Evolutionary conservation across 2,888 invertebrate species (phyloP), one percentile per base, ranked within the genome.

Genomic region (Mimachlamys varia): DNA sequence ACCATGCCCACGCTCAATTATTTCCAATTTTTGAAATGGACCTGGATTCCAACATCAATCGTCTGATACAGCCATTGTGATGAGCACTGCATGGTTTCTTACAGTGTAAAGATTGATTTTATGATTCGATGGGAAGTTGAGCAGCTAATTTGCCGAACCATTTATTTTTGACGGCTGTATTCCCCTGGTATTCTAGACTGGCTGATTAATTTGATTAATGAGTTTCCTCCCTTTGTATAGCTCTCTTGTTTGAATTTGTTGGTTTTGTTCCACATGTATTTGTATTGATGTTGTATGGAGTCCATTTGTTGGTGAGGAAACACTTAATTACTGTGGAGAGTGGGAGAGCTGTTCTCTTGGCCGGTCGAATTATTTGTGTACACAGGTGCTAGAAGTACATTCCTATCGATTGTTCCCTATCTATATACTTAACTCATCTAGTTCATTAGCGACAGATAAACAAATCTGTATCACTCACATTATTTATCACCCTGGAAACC

Each of bases 221-320:
- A 76, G 76, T 76, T 76, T 22, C 17, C 76, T 76, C 76, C 76
- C 76, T 76, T 76, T 76, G 76, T 13, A 76, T 13, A 76, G 76
- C 76, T 76, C 76, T 76, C 76, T 76, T 76, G 76, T 76, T 33
- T 76, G 76, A 76, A 76, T 76, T 76, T 76, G 76, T 76, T 76
- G 76, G 15, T 76, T 76, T 76, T 76, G 76, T 76, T 33, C 7
- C 27, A 62, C 62, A 62, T 62, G 62, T 7, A 33, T 76, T 76
- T 76, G 76, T 76, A 76, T 76, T 76, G 76, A 76, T 33, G 76
- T 27, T 76, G 76, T 27, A 22, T 33, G 76, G 76, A 33, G 76
- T 76, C 76, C 76, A 76, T 76, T 76, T 27, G 76, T 33, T 76
- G 2, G 76, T 76, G 76, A 76, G 76, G 76, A 76, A 76, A 33